phyloP scores from a whole-genome alignment of 2,888 invertebrate genomes.

The Tenthredo livida region DNA sequence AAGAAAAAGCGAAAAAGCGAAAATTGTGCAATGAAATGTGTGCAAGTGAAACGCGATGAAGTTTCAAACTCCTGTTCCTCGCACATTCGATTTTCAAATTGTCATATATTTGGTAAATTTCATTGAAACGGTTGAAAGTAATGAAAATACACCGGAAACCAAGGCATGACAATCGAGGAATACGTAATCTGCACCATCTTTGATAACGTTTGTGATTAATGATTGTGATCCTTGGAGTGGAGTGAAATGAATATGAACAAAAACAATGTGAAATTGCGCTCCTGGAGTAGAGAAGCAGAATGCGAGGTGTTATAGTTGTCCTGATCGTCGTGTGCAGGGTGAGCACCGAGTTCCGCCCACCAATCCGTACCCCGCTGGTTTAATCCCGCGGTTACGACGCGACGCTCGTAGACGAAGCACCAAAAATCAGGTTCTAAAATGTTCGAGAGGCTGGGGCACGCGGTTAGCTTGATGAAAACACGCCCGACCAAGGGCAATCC shows the following conservation, averaged over 20 bases:
- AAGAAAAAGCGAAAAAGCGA: too few relatives aligned
- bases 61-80: background rate
- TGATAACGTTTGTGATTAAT: background rate
- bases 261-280: background rate
- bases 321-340: background rate
- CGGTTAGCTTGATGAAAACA: conserved; percentile 45
- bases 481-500: conserved; percentile 31
- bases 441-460: conserved; percentile 11
- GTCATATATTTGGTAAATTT: background rate
- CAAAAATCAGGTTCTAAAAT: conserved; percentile 52
- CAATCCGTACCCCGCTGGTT: conserved; percentile 53
- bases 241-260: background rate
- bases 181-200: too few relatives aligned
- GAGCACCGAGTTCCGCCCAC: conserved; percentile 37
- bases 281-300: background rate
- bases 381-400: conserved; percentile 50
- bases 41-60: too few relatives aligned
- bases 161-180: too few relatives aligned
- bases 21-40: too few relatives aligned
- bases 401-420: background rate
- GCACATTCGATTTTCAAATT: background rate
- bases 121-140: too few relatives aligned
- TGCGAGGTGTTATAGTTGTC: conserved; percentile 31
- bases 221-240: background rate
- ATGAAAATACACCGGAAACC: too few relatives aligned